Conservation (phyloP, 2,888 invertebrate genomes). For the Megastigmus dorsalis region DNA sequence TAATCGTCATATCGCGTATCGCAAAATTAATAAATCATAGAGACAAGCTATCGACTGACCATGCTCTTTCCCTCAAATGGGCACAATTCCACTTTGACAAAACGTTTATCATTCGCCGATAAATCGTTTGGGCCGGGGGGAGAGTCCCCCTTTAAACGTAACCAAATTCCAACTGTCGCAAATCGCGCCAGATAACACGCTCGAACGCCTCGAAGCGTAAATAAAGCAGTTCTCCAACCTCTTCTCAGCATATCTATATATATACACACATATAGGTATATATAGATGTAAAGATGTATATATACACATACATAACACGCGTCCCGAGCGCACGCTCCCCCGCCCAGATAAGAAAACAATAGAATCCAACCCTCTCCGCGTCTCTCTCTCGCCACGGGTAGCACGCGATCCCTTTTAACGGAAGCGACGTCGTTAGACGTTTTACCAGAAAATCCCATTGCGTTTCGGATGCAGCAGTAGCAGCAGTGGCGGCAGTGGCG, state of each 20-base stretch:
- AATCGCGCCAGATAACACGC: slow-evolving; percentile 46
- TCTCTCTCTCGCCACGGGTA: too few relatives aligned
- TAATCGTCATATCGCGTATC: too few relatives aligned
- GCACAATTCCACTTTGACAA: slow-evolving; percentile 24
- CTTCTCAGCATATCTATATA: not conserved
- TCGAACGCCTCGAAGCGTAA: slow-evolving; percentile 40
- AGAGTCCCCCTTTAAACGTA: slow-evolving; percentile 26
- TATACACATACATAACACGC: too few relatives aligned
- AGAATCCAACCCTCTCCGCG: slow-evolving; percentile 29
- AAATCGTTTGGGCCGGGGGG: slow-evolving; percentile 28
- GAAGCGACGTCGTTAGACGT: slow-evolving; percentile 48
- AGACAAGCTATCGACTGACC: too few relatives aligned
- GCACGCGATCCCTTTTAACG: slow-evolving; percentile 24
- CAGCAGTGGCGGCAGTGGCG: too few relatives aligned
- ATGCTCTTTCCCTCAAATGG: not conserved
- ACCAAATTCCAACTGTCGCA: slow-evolving; percentile 45
- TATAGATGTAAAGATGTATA: too few relatives aligned
- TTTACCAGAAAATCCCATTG: slow-evolving; percentile 47
- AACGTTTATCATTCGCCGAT: slow-evolving; percentile 30
- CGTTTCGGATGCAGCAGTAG: slow-evolving; percentile 38
- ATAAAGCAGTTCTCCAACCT: slow-evolving; percentile 37
- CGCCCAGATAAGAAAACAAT: slow-evolving; percentile 52
- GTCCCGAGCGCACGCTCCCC: too few relatives aligned
- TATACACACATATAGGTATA: not conserved
- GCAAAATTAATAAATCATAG: too few relatives aligned